phyloP scores from a whole-genome alignment of 2,113 vertebrate genomes.

The Scortum barcoo region DNA sequence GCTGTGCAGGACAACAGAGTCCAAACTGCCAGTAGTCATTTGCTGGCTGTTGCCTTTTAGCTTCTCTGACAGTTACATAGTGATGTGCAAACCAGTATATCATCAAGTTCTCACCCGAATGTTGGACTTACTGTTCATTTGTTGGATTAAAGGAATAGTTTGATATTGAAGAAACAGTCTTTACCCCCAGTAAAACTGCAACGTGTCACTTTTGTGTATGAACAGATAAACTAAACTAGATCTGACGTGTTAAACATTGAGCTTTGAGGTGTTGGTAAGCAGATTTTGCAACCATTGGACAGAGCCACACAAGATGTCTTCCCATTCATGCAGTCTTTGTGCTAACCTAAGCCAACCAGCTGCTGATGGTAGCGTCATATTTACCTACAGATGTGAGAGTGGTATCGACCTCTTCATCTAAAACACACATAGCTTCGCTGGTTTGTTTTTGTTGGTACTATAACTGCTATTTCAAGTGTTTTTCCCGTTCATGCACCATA shows the following conservation, averaged over 20 bases:
- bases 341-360: background rate
- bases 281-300: background rate
- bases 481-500: background rate
- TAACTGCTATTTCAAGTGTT: background rate
- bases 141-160: background rate
- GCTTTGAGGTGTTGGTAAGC: background rate
- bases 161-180: background rate
- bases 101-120: conserved; percentile 24
- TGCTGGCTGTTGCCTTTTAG: conserved; percentile 35
- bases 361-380: background rate
- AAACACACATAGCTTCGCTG: background rate
- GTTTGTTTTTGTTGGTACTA: background rate
- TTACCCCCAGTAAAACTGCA: background rate
- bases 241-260: background rate
- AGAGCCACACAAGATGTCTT: background rate
- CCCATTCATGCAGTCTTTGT: background rate
- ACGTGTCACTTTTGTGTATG: background rate
- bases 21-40: conserved; percentile 55
- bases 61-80: conserved; percentile 49
- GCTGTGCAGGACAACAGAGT: conserved; percentile 51
- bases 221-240: background rate
- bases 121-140: conserved; percentile 1
- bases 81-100: conserved; percentile 25
- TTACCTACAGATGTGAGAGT: background rate
- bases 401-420: background rate